Conservation (phyloP, 2,797 vertebrate genomes). For the Centroberyx gerrardi region DNA sequence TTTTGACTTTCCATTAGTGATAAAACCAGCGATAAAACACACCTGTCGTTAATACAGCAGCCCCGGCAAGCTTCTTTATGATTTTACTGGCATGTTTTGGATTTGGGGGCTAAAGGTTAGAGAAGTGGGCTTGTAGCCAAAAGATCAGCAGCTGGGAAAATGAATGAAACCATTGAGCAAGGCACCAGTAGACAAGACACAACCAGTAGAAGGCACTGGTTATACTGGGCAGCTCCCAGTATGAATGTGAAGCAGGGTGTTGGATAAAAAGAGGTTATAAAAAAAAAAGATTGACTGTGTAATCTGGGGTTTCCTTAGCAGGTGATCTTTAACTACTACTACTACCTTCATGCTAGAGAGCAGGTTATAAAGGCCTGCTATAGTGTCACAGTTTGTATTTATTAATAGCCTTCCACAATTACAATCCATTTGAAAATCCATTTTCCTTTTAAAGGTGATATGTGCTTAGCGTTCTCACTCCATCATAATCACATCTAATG, state of each 20-base stretch:
- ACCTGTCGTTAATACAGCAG: not conserved
- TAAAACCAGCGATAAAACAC: not conserved
- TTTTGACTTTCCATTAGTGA: slow-evolving; percentile 7
- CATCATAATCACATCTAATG: slow-evolving; percentile 30
- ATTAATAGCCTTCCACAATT: not conserved
- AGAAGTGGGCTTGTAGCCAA: not conserved
- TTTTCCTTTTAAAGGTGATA: slow-evolving; percentile 27
- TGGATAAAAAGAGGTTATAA: no score
- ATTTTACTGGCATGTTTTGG: not conserved
- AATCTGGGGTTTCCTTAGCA: no score
- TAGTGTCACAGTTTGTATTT: no score
- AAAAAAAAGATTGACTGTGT: no score
- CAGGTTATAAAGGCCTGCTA: no score
- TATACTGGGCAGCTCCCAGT: no score
- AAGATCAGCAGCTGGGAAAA: not conserved
- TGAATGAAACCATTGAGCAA: not conserved
- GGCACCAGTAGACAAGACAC: not conserved
- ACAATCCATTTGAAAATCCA: not conserved
- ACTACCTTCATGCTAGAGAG: no score
- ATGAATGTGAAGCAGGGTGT: not conserved
- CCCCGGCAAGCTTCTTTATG: not conserved
- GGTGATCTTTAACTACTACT: no score
- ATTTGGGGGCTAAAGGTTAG: not conserved
- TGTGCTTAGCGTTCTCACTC: slow-evolving; percentile 27
- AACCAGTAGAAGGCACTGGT: no score